Evolutionary conservation across 2,888 invertebrate species (phyloP).

Genomic region (Sipha maydis): DNA sequence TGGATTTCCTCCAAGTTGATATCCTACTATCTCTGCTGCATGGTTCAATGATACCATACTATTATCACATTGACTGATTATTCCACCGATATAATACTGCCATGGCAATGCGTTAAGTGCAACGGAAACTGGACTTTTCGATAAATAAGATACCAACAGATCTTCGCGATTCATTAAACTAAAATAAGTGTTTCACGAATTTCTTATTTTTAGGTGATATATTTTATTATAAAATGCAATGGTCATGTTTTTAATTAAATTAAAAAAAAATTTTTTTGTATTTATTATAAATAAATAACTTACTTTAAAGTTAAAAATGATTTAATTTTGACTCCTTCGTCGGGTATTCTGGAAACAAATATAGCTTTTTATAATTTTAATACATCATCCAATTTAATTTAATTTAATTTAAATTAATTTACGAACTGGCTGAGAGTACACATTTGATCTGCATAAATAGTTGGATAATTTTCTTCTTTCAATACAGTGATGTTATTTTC

Average conservation of each 20-base stretch:
- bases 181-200: conserved; percentile 61
- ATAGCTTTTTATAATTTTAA: background rate
- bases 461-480: conserved; percentile 74
- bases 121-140: conserved; percentile 76
- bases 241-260: background rate
- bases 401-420: background rate
- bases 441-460: conserved; percentile 70
- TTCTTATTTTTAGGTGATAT: background rate
- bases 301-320: conserved; percentile 57
- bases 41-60: conserved; percentile 76
- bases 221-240: background rate
- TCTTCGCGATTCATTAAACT: conserved; percentile 77
- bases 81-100: conserved; percentile 88
- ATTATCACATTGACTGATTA: conserved; percentile 82
- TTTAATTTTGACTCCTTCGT: conserved; percentile 63
- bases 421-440: conserved; percentile 65
- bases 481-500: conserved; percentile 72
- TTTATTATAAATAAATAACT: background rate
- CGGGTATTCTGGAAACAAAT: conserved; percentile 64
- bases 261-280: background rate
- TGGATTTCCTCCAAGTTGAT: conserved; percentile 77
- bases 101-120: conserved; percentile 86
- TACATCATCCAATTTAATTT: background rate
- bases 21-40: conserved; percentile 85
- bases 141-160: conserved; percentile 72